Conservation (phyloP, 2,113 vertebrate genomes). For the Malaclemys terrapin region DNA sequence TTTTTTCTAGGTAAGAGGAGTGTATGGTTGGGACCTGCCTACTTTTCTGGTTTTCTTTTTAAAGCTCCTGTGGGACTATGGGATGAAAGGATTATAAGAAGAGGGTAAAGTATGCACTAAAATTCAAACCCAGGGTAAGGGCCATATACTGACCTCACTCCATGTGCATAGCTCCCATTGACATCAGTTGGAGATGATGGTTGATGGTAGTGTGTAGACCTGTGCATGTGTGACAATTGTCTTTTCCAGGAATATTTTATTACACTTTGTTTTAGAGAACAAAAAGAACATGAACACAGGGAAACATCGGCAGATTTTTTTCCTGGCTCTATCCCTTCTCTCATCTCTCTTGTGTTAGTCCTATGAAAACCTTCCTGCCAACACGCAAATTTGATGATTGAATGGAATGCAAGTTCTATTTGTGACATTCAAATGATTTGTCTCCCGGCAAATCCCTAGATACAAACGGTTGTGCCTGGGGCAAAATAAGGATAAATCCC, state of each 20-base stretch:
- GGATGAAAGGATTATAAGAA: not conserved
- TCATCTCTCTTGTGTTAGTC: not conserved
- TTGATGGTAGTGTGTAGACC: not conserved
- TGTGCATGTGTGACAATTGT: fast-evolving
- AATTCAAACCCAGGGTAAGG: not conserved
- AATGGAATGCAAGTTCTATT: not conserved
- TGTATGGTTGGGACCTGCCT: not conserved
- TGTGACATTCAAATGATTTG: not conserved
- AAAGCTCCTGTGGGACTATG: not conserved
- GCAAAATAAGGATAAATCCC: not conserved
- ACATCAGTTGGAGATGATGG: not conserved
- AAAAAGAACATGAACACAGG: fast-evolving
- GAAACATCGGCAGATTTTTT: not conserved
- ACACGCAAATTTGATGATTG: not conserved
- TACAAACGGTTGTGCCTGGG: not conserved
- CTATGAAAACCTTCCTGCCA: not conserved
- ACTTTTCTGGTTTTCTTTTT: not conserved
- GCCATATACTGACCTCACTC: not conserved
- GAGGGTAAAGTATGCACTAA: not conserved
- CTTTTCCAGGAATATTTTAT: not conserved
- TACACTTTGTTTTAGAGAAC: not conserved
- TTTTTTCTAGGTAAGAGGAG: not conserved
- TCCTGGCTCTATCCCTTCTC: not conserved
- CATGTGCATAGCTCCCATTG: not conserved
- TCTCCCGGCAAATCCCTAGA: not conserved